These are phyloP conservation scores for Sphaeridia pumilis DNA, from an alignment of 2,888 invertebrate species.

Conservation along the genomic window DNA sequence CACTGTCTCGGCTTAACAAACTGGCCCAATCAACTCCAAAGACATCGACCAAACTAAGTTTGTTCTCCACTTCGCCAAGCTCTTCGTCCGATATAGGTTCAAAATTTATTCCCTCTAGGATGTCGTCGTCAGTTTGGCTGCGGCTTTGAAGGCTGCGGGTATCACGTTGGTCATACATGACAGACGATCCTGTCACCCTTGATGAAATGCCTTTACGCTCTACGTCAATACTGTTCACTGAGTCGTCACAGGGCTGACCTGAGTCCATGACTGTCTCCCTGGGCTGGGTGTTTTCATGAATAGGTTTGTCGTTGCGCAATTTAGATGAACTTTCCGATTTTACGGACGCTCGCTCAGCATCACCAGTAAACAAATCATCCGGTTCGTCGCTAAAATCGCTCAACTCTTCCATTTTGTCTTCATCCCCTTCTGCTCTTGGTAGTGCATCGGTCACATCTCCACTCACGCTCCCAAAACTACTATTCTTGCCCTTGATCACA, in stretches of 20 bases:
- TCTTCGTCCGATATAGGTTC: slow-evolving; percentile 86
- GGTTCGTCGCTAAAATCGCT: slow-evolving; percentile 37
- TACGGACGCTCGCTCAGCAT: slow-evolving; percentile 7
- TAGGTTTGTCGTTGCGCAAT: background rate
- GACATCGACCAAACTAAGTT: slow-evolving; percentile 68
- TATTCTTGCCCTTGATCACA: slow-evolving; percentile 13
- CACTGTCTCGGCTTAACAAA: slow-evolving; percentile 57
- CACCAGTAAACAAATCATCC: slow-evolving; percentile 24
- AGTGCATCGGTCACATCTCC: slow-evolving; percentile 5
- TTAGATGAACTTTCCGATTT: background rate
- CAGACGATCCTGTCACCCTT: slow-evolving; percentile 4
- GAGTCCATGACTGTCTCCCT: background rate
- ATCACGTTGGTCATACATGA: slow-evolving; percentile 14
- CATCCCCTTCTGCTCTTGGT: slow-evolving; percentile 1
- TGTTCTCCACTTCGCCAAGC: slow-evolving; percentile 62
- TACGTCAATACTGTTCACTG: background rate
- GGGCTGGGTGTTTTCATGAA: background rate
- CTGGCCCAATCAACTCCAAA: slow-evolving; percentile 92
- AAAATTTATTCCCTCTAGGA: slow-evolving; percentile 64
- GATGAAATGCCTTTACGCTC: slow-evolving; percentile 10
- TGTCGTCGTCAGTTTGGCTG: slow-evolving; percentile 46
- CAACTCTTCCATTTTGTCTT: slow-evolving; percentile 19
- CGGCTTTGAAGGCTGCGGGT: slow-evolving; percentile 23
- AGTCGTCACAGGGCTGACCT: background rate
- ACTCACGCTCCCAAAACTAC: slow-evolving; percentile 9